Evolutionary conservation across 2,888 invertebrate genomes (phyloP).

Genomic region (Timema podura): DNA sequence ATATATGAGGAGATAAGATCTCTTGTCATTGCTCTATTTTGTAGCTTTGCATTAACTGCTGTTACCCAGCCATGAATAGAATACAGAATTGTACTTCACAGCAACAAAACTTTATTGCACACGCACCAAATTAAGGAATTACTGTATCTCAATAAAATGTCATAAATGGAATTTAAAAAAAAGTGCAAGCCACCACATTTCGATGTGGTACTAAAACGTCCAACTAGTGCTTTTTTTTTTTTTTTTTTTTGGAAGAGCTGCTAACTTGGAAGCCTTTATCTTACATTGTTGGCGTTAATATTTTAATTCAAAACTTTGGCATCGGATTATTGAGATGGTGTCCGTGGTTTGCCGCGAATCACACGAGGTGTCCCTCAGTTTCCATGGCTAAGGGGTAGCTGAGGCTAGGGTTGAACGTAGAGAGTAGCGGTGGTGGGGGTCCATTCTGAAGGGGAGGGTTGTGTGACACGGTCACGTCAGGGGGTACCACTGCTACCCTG

Average conservation of each 20-base stretch:
- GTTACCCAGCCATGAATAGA: too few species aligned
- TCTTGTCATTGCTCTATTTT: too few species aligned
- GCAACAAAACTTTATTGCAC: too few species aligned
- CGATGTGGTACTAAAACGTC: too few species aligned
- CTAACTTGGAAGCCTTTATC: constrained; percentile 28
- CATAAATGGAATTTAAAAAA: too few species aligned
- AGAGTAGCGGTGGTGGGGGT: constrained; percentile 36
- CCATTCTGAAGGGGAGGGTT: constrained; percentile 37
- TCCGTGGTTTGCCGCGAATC: constrained; percentile 20
- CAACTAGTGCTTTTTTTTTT: constrained; percentile 13
- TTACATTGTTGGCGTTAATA: constrained; percentile 28
- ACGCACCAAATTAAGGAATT: too few species aligned
- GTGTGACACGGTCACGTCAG: constrained; percentile 53
- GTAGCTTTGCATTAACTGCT: too few species aligned
- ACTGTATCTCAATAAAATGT: too few species aligned
- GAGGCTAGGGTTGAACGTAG: constrained; percentile 40
- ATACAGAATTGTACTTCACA: too few species aligned
- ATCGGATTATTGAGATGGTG: constrained; percentile 29
- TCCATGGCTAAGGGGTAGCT: constrained; percentile 38
- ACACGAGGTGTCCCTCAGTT: constrained; percentile 41
- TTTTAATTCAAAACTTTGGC: constrained; percentile 28
- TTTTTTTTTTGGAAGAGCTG: constrained; percentile 15
- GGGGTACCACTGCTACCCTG: constrained; percentile 35
- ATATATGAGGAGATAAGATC: too few species aligned
- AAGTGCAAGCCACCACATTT: too few species aligned